phyloP scores from a whole-genome alignment of 1,140 invertebrate species.

The Leptinotarsa defecta region DNA sequence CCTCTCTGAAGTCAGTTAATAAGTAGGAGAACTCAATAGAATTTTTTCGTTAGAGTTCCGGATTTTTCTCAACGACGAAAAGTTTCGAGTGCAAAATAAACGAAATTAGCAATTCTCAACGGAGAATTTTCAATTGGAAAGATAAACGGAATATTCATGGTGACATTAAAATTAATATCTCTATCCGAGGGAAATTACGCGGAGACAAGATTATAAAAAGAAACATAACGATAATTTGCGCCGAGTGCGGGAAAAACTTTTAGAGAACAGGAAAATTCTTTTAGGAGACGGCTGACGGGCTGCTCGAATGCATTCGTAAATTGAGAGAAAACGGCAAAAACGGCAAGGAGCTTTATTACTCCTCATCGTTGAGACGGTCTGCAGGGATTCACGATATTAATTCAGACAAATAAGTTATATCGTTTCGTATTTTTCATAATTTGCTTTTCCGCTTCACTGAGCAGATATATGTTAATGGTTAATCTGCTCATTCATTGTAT shows the following conservation, averaged over 20 bases:
- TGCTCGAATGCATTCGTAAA: not conserved
- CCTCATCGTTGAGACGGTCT: not conserved
- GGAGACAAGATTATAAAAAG: constrained; percentile 5
- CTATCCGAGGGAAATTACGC: not conserved
- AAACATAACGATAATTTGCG: constrained; percentile 3
- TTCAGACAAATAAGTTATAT: not conserved
- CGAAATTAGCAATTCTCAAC: not conserved
- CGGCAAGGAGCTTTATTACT: constrained; percentile 3
- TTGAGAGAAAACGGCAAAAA: not conserved
- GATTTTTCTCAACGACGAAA: too few relatives aligned
- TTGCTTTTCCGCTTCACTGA: not conserved
- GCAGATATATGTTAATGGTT: not conserved
- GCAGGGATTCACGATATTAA: not conserved
- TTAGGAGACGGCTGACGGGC: not conserved
- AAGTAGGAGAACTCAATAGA: too few relatives aligned
- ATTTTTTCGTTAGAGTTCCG: too few relatives aligned
- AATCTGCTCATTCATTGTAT: too few relatives aligned
- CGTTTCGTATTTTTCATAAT: not conserved
- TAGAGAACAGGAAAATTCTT: constrained; percentile 1
- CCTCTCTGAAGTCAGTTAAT: too few relatives aligned
- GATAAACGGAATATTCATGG: constrained; percentile 6
- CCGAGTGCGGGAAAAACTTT: not conserved
- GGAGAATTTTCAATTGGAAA: not conserved
- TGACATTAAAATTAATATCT: not conserved
- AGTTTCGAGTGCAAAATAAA: not conserved